Conservation (phyloP, 2,113 vertebrate species). For the Grantiella picta region DNA sequence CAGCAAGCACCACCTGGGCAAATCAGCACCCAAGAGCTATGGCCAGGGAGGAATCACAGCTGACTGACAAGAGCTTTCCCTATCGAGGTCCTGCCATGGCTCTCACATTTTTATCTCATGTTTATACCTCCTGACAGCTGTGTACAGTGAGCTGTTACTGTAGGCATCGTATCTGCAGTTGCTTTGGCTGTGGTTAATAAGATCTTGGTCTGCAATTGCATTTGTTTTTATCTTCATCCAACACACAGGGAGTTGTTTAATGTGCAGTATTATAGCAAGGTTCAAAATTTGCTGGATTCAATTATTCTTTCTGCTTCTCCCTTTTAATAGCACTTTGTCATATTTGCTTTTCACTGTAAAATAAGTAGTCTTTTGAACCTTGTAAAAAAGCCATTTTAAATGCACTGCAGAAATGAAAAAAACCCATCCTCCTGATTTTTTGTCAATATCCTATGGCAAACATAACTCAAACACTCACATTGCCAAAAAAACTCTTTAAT, state of each 20-base stretch:
- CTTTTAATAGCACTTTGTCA: neutral
- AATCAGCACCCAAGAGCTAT: fast-evolving
- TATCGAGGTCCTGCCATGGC: neutral
- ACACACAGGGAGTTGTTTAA: neutral
- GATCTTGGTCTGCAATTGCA: neutral
- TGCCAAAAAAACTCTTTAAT: neutral
- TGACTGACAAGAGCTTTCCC: neutral
- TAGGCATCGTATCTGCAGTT: neutral
- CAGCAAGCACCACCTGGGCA: neutral
- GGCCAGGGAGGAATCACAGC: neutral
- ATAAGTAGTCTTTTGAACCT: neutral
- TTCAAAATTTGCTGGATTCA: neutral
- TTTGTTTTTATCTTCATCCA: neutral
- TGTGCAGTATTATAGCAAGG: neutral
- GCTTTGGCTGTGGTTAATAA: neutral
- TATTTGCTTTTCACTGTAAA: neutral
- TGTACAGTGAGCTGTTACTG: neutral
- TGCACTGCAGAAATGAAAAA: neutral
- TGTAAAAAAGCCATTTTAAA: neutral
- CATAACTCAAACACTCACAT: neutral
- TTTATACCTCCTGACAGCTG: neutral
- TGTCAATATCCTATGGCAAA: neutral
- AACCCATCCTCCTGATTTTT: neutral
- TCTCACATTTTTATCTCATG: neutral
- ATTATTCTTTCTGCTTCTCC: neutral